phyloP scores from a whole-genome alignment of 1,140 invertebrate species.

The Cotesia chilonis region DNA sequence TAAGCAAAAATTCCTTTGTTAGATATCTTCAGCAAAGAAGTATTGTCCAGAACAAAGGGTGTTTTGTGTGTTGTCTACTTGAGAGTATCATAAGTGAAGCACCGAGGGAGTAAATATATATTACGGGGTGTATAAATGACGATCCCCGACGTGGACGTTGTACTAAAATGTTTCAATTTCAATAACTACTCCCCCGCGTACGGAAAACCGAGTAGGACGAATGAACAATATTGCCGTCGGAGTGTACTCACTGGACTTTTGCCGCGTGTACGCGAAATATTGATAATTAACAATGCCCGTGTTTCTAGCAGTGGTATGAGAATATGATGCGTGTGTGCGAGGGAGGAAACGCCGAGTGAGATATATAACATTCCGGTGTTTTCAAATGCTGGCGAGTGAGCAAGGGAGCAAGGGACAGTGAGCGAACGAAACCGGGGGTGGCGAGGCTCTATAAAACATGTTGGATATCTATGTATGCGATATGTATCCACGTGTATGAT shows the following conservation, averaged over 20 bases:
- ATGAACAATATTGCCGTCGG: constrained; percentile 48
- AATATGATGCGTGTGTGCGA: constrained; percentile 15
- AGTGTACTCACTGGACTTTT: constrained; percentile 49
- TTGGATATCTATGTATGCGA: constrained; percentile 17
- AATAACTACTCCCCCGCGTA: constrained; percentile 67
- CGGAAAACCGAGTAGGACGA: constrained; percentile 34
- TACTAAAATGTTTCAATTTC: constrained; percentile 65
- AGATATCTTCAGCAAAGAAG: too few relatives aligned
- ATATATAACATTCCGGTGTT: constrained; percentile 40
- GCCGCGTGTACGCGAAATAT: constrained; percentile 59
- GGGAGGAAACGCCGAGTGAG: constrained; percentile 23
- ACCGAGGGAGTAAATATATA: constrained; percentile 4
- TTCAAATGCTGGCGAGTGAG: constrained; percentile 42
- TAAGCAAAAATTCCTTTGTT: too few relatives aligned
- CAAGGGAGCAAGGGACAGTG: constrained; percentile 23
- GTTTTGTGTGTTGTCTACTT: too few relatives aligned
- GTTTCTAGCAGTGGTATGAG: constrained; percentile 43
- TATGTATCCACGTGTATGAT: constrained; percentile 33
- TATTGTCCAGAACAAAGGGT: too few relatives aligned
- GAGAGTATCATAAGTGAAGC: too few relatives aligned
- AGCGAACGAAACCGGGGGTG: constrained; percentile 29
- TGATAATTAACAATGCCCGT: constrained; percentile 65
- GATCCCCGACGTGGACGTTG: constrained; percentile 44
- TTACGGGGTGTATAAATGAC: constrained; percentile 19
- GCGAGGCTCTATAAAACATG: constrained; percentile 20